phyloP scores from a whole-genome alignment of 2,113 vertebrate genomes.

The Eulemur macaco region DNA sequence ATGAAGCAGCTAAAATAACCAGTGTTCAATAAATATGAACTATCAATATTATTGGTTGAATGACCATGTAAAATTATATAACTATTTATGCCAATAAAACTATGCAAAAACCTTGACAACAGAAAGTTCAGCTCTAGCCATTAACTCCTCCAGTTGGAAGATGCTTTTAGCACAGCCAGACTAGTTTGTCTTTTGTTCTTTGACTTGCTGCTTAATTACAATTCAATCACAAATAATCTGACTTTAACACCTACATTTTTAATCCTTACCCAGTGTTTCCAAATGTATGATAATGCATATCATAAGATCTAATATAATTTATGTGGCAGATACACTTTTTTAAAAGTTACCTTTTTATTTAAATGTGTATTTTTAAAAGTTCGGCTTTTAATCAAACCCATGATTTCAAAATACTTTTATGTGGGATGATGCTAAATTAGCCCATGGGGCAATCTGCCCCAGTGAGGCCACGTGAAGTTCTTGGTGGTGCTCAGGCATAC shows the following conservation, averaged over 20 bases:
- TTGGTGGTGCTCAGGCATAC: background rate
- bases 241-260: background rate
- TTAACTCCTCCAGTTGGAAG: background rate
- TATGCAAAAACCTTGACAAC: background rate
- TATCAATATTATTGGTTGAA: background rate
- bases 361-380: background rate
- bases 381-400: background rate
- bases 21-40: background rate
- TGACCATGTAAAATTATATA: background rate
- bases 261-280: background rate
- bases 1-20: background rate
- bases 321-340: background rate
- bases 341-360: background rate
- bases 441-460: background rate
- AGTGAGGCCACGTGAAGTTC: background rate
- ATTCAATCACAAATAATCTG: background rate
- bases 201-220: background rate
- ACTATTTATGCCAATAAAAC: background rate
- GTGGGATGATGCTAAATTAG: background rate
- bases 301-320: background rate
- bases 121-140: background rate
- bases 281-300: background rate
- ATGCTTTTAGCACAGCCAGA: background rate
- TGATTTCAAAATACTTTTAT: constrained; percentile 3
- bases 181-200: background rate